Evolutionary conservation across 2,113 vertebrate genomes (phyloP), one percentile per base, ranked within the genome.

Genomic region (Orthonyx spaldingii): DNA sequence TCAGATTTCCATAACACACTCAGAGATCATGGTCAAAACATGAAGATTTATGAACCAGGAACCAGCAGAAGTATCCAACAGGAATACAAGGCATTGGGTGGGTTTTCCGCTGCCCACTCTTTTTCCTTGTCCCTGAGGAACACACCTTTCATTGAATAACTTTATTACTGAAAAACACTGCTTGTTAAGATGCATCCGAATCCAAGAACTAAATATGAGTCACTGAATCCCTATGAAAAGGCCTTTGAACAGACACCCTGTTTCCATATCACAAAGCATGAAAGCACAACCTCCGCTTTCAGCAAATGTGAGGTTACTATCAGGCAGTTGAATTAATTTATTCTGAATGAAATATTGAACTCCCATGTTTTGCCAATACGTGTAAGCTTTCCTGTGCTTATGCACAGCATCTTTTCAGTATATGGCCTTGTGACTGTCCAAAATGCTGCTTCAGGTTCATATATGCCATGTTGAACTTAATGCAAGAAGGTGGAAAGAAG

Each of bases 41-140:
- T 39, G 59, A 56, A 76, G 22, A 46, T 20, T 69, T 50, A 57
- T 53, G 28, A 88, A 83, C 14, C 37, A 76, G 22, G 28, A 49
- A 53, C 13, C 15, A 76, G 12, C 16, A 5, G 12, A 86, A 69
- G 10, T 16, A 76, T 14, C n/a, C 18, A 16, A 80, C 3, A 66
- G 22, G 28, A 84, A 70, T 10, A 74, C 2, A 65, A 92, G 10
- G 32, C 6, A 41, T 1, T 21, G 20, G 2, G n/a, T n/a, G 17
- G 13, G 6, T 12, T 6, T 66, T 20, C 11, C 4, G 17, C 6
- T 3, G 2, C 17, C 22, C 5, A 8, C 20, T 18, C 14, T 53
- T 60, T 37, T 35, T 44, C 24, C 23, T 75, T 60, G 7, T 75
- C 9, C 19, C 26, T 35, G 10, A 53, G 14, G 19, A 89, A 71